phyloP scores from a whole-genome alignment of 2,797 vertebrate species.

The Rallus crepitans region DNA sequence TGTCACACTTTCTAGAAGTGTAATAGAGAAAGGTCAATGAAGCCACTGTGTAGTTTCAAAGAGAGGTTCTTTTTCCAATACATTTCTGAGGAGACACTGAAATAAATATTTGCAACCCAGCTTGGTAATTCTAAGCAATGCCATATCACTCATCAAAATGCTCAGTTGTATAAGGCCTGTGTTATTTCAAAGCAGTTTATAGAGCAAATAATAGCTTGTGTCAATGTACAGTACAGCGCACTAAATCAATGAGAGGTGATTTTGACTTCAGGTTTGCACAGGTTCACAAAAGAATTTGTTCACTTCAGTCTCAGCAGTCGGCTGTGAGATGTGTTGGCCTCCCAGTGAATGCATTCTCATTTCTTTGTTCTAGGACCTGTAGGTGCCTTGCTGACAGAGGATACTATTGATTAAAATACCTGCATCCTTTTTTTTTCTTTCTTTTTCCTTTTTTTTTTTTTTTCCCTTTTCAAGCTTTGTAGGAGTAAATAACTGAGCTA shows the following conservation, averaged over 20 bases:
- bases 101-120: neutral
- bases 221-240: neutral
- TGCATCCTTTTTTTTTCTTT: rapidly evolving
- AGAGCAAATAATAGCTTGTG: neutral
- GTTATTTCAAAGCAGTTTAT: neutral
- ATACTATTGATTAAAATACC: neutral
- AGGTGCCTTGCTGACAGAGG: neutral
- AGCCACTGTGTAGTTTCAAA: neutral
- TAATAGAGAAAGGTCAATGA: neutral
- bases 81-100: slow-evolving; percentile 1
- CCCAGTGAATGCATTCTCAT: neutral
- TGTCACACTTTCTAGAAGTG: neutral
- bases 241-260: neutral
- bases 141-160: neutral
- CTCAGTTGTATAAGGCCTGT: neutral
- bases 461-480: neutral
- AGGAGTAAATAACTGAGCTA: neutral
- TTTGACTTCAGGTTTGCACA: neutral
- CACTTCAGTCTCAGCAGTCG: neutral
- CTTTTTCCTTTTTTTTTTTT: neutral
- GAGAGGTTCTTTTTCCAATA: neutral
- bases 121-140: neutral
- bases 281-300: neutral
- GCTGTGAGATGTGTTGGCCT: neutral
- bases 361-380: neutral